Evolutionary conservation across 2,888 invertebrate genomes (phyloP), one percentile per base, ranked within the genome.

Genomic region (Trachelus troglodyta): DNA sequence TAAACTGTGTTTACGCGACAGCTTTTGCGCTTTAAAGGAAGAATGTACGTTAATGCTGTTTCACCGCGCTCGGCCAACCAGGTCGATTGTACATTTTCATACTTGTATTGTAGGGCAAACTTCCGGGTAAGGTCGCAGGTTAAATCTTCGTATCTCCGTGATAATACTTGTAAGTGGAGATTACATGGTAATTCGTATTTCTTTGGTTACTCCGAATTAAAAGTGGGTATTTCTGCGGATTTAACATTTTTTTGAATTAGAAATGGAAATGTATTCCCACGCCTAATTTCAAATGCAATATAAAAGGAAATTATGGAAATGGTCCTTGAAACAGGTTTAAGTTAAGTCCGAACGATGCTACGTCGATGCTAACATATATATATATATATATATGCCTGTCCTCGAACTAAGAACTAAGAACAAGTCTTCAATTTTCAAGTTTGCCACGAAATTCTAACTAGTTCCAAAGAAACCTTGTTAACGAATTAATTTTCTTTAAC

Each of bases 391-490:
- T 34, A 23, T 68, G 34, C 30, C 40, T 69, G 9, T 23, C 74
- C 77, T 80, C 69, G 76, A 80, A 78, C 40, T 68, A 73, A 82
- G 80, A 77, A 73, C 40, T 76, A 79, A 78, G 80, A 82, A 77
- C 81, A 80, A 81, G 82, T 77, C 78, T 81, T 56, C 34, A 69
- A 76, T 73, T 56, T n/a, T 76, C 77, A 82, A 83, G 80, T 79
- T 80, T 75, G 68, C 68, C 75, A 74, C 73, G 75, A 83, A 79
- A 83, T 81, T 80, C 82, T 76, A 82, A 83, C 83, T 83, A 83
- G 83, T 83, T 83, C 68, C 80, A 78, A 82, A 83, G 83, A 83
- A 83, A 83, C 76, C 83, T 83, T 83, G 82, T 83, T 83, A 83
- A 82, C 80, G 83, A 82, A 83, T 83, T 83, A 83, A 83, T 83